Evolutionary conservation across 2,797 vertebrate species (phyloP).

Genomic region (Tamandua tetradactyla): DNA sequence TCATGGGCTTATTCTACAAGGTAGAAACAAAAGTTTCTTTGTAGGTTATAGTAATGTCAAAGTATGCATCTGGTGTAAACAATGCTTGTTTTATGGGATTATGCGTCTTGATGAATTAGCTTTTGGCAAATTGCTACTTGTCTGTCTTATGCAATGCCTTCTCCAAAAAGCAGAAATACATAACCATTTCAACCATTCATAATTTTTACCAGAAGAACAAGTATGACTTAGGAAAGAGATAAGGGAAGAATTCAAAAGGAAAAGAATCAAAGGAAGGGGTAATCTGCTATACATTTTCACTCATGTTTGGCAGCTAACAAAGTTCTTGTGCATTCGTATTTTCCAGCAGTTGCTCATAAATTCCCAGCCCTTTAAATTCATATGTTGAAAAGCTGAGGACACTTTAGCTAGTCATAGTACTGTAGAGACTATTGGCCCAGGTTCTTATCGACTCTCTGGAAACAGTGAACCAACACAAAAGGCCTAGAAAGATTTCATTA

Average conservation of each 20-base stretch:
- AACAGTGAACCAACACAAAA: neutral
- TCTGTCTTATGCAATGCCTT: neutral
- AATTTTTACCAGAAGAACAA: slow-evolving; percentile 9
- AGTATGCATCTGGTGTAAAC: neutral
- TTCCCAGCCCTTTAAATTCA: neutral
- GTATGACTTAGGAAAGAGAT: neutral
- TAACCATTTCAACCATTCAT: neutral
- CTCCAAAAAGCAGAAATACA: neutral
- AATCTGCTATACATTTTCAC: neutral
- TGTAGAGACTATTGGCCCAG: neutral
- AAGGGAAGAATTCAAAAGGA: neutral
- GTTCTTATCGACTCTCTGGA: neutral
- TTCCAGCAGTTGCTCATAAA: slow-evolving; percentile 15
- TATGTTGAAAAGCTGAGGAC: neutral
- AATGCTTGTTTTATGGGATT: neutral
- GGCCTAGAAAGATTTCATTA: neutral
- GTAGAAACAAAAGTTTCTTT: slow-evolving; percentile 23
- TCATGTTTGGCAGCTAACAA: neutral
- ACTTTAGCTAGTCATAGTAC: neutral
- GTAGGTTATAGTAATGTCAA: neutral
- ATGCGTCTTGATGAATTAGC: neutral
- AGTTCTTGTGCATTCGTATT: neutral
- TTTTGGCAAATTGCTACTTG: slow-evolving; percentile 35
- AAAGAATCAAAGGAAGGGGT: neutral
- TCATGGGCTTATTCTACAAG: slow-evolving; percentile 14